phyloP scores from a whole-genome alignment of 2,113 vertebrate genomes.

The Anarhynchus alexandrinus region DNA sequence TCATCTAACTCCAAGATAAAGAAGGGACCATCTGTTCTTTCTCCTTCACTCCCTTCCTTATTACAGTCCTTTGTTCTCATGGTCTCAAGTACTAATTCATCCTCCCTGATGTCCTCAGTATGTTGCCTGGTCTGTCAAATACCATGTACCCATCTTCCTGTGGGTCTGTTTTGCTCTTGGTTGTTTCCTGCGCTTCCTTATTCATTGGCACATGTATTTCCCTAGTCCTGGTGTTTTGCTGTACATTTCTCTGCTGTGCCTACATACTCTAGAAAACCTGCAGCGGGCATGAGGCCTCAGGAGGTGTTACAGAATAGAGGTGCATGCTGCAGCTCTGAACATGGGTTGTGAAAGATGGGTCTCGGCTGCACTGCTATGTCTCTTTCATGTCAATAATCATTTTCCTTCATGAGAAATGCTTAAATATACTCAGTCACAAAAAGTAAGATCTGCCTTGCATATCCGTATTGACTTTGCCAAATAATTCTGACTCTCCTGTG shows the following conservation, averaged over 20 bases:
- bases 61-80: not conserved
- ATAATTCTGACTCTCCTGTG: not conserved
- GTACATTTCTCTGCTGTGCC: not conserved
- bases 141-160: not conserved
- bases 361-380: not conserved
- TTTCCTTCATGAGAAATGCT: not conserved
- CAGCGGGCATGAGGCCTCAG: not conserved
- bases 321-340: not conserved
- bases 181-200: not conserved
- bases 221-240: not conserved
- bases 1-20: constrained; percentile 58
- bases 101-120: not conserved
- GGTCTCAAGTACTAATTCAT: not conserved
- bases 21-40: constrained; percentile 57
- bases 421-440: not conserved
- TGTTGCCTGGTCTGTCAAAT: not conserved
- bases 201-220: not conserved
- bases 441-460: not conserved
- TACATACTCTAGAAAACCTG: fast-evolving
- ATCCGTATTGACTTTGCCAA: not conserved
- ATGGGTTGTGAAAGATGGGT: not conserved
- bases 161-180: not conserved
- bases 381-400: not conserved
- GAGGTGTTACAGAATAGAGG: not conserved
- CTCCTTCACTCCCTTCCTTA: constrained; percentile 29